phyloP scores from a whole-genome alignment of 1,140 invertebrate genomes.

The Tetraneura akinire region DNA sequence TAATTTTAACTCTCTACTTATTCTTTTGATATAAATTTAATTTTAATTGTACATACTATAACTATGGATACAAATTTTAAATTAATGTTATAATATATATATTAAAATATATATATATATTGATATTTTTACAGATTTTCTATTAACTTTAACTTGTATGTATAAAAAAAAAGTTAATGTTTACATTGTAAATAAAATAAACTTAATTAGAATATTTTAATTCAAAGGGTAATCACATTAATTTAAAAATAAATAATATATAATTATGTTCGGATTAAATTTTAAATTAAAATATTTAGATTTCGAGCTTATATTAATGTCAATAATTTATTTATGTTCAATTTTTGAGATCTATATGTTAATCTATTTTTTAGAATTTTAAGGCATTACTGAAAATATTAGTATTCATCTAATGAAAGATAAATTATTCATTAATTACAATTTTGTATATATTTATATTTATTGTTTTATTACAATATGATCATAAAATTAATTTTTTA shows the following conservation, averaged over 20 bases:
- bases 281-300: constrained; percentile 2
- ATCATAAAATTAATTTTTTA: not conserved
- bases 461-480: constrained; percentile 6
- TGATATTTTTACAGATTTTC: constrained; percentile 35
- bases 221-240: constrained; percentile 35
- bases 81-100: not conserved
- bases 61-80: constrained; percentile 6
- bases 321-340: not conserved
- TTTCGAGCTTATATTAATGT: constrained; percentile 23
- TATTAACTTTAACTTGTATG: constrained; percentile 22
- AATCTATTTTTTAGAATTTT: constrained; percentile 29
- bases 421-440: not conserved
- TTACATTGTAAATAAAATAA: constrained; percentile 33
- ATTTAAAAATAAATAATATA: not conserved
- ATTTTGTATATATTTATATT: constrained; percentile 20
- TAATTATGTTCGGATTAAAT: not conserved
- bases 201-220: constrained; percentile 20
- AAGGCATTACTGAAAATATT: not conserved
- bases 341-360: not conserved
- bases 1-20: constrained; percentile 14
- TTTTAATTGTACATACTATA: constrained; percentile 6
- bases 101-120: constrained; percentile 35
- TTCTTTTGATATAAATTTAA: not conserved
- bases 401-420: constrained; percentile 1
- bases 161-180: constrained; percentile 24